A percentile compares a stretch with the other conserved stretches of the same genome.
Evolutionary conservation across 1,140 invertebrate genomes (phyloP).

Genomic region (Bombyx mandarina): DNA sequence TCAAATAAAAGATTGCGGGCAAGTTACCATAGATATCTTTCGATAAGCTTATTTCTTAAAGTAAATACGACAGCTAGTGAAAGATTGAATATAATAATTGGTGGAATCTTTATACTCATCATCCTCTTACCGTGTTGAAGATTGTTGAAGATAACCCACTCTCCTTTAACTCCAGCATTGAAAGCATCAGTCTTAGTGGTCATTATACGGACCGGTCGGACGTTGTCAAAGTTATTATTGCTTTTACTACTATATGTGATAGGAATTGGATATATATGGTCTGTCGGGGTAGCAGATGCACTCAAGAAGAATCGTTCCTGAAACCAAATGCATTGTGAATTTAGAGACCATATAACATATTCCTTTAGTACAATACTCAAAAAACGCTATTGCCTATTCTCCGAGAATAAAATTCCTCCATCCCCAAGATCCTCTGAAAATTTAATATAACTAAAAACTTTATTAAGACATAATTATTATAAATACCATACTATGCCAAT

Average conservation of each 20-base stretch:
- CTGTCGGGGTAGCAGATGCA: slow-evolving; percentile 21
- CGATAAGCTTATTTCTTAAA: too few relatives aligned
- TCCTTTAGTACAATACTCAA: too few relatives aligned
- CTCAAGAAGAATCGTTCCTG: slow-evolving; percentile 54
- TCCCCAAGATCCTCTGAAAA: slow-evolving; percentile 11
- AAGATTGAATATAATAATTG: too few relatives aligned
- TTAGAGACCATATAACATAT: too few relatives aligned
- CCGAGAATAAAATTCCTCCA: too few relatives aligned
- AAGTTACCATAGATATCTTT: too few relatives aligned
- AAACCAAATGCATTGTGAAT: slow-evolving; percentile 3
- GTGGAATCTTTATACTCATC: too few relatives aligned
- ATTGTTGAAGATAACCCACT: slow-evolving; percentile 81
- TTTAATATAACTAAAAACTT: background rate
- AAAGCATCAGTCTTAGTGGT: slow-evolving; percentile 30
- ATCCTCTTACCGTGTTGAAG: slow-evolving; percentile 72
- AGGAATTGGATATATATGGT: slow-evolving; percentile 73
- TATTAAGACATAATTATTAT: background rate
- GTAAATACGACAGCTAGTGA: too few relatives aligned
- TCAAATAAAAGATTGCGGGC: too few relatives aligned
- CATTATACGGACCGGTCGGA: slow-evolving; percentile 62
- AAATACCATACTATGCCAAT: slow-evolving; percentile 9
- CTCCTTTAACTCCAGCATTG: slow-evolving; percentile 26
- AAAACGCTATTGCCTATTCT: too few relatives aligned
- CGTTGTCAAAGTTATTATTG: slow-evolving; percentile 71
- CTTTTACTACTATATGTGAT: slow-evolving; percentile 71